A percentile compares a stretch with the other conserved stretches of the same genome.
Conservation (phyloP, 2,113 vertebrate genomes). For the Saccopteryx leptura region DNA sequence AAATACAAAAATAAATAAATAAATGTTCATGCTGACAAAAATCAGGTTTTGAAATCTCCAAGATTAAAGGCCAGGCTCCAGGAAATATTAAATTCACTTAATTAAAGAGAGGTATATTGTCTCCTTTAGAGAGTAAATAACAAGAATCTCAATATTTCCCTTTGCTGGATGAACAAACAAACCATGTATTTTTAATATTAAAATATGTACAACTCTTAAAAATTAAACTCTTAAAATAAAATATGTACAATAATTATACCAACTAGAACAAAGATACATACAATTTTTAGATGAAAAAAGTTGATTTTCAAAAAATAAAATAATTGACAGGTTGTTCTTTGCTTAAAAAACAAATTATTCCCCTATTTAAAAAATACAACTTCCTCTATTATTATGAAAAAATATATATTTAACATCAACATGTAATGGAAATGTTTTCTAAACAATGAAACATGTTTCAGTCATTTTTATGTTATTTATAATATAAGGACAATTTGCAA, state of each 20-base stretch:
- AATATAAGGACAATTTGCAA: slow-evolving; percentile 40
- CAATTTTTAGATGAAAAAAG: neutral
- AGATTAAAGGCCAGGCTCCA: neutral
- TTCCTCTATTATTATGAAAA: neutral
- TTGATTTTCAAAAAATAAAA: slow-evolving; percentile 15
- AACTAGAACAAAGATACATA: neutral
- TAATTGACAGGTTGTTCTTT: neutral
- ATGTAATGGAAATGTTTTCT: slow-evolving; percentile 43
- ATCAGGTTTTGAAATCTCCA: slow-evolving; percentile 1
- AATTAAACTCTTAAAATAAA: neutral
- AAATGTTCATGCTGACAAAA: neutral
- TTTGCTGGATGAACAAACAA: neutral
- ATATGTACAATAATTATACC: neutral
- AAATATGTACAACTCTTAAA: neutral
- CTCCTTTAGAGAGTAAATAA: neutral
- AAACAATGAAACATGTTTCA: slow-evolving; percentile 42
- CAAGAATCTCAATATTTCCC: neutral
- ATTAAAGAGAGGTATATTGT: neutral
- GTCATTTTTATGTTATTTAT: slow-evolving; percentile 47
- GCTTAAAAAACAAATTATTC: slow-evolving; percentile 31
- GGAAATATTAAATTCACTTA: neutral
- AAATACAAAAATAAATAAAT: no score
- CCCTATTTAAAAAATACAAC: neutral
- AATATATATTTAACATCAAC: slow-evolving; percentile 18
- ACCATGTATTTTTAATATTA: slow-evolving; percentile 42